These are phyloP conservation scores for Conopomorpha cramerella DNA, from an alignment of 1,140 invertebrate genomes.

Conservation along the genomic window DNA sequence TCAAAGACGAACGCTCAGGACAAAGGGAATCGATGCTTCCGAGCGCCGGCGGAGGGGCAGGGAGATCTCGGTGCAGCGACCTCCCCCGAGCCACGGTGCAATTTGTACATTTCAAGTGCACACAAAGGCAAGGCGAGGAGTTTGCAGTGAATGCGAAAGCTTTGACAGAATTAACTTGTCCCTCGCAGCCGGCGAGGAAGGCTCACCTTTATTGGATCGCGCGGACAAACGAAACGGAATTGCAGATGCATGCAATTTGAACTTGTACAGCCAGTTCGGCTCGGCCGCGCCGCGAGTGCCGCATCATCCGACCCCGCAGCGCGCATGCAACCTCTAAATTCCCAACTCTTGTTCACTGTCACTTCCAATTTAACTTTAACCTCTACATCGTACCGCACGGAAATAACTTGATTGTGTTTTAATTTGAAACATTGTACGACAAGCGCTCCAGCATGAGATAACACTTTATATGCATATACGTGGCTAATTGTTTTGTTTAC, in stretches of 20 bases:
- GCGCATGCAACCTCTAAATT: background rate
- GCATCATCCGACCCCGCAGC: background rate
- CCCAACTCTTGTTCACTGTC: background rate
- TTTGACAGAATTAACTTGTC: slow-evolving; percentile 60
- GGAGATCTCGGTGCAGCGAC: slow-evolving; percentile 28
- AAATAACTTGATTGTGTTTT: background rate
- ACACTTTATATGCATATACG: too few species aligned
- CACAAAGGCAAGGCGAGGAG: slow-evolving; percentile 51
- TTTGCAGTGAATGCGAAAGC: slow-evolving; percentile 27
- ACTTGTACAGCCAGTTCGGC: slow-evolving; percentile 14
- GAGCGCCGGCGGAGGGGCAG: slow-evolving; percentile 23
- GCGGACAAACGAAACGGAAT: slow-evolving; percentile 14
- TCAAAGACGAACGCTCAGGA: slow-evolving; percentile 49
- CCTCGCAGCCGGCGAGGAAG: slow-evolving; percentile 25
- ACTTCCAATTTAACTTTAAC: background rate
- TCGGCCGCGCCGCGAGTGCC: too few species aligned
- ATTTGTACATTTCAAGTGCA: slow-evolving; percentile 59
- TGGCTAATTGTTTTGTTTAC: too few species aligned
- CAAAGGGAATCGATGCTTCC: slow-evolving; percentile 54
- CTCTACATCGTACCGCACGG: background rate
- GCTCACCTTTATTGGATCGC: slow-evolving; percentile 41
- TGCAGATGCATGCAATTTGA: slow-evolving; percentile 10
- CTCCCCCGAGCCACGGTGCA: slow-evolving; percentile 46
- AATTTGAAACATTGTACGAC: background rate
- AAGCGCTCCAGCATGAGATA: too few species aligned